Conservation (phyloP, 2,113 vertebrate genomes). For the Epinephelus moara region DNA sequence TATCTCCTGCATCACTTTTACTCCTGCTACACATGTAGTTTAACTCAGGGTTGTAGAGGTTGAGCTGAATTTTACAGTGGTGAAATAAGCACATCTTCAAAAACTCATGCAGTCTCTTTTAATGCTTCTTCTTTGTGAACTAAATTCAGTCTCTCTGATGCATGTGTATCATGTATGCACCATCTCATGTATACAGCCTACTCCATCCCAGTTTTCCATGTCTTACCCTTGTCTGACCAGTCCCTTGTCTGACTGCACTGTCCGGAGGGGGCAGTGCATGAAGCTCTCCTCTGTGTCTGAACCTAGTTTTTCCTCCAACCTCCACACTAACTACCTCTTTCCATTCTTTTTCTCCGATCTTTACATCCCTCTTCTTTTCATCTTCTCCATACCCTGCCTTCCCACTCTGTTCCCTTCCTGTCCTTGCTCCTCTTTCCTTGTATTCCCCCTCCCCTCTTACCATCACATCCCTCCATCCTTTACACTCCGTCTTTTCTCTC, state of each 20-base stretch:
- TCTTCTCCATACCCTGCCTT: constrained; percentile 60
- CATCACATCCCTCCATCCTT: constrained; percentile 74
- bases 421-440: constrained; percentile 7
- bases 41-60: background rate
- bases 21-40: background rate
- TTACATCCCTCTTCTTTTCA: constrained; percentile 45
- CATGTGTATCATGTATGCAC: constrained; percentile 39
- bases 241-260: constrained; percentile 51
- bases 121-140: constrained; percentile 22
- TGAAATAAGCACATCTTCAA: background rate
- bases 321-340: constrained; percentile 88
- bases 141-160: constrained; percentile 36
- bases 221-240: constrained; percentile 52
- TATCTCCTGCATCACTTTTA: constrained; percentile 5
- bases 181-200: constrained; percentile 57
- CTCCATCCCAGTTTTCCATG: constrained; percentile 57
- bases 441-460: constrained; percentile 78
- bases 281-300: constrained; percentile 74
- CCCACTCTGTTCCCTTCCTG: constrained; percentile 54
- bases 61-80: background rate
- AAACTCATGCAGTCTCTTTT: background rate
- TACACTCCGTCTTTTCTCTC: constrained; percentile 58
- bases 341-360: constrained; percentile 86
- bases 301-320: constrained; percentile 81
- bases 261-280: constrained; percentile 39